phyloP scores from a whole-genome alignment of 2,888 invertebrate genomes.

The Tubulanus polymorphus region DNA sequence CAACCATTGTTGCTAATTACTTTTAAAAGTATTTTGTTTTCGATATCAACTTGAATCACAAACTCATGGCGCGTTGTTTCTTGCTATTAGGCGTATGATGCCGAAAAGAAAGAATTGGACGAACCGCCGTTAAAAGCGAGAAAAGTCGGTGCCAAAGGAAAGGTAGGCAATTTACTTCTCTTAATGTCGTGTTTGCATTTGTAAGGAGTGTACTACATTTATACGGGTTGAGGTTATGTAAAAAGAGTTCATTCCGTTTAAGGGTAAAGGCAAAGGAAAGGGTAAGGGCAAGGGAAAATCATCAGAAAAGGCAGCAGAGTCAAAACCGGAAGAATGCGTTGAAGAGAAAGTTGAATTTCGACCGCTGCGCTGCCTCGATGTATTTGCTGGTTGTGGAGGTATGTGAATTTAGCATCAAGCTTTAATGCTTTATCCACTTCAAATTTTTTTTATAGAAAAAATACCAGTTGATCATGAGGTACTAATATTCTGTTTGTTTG shows the following conservation, averaged over 20 bases:
- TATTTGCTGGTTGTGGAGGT: constrained; percentile 84
- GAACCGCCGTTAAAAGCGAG: constrained; percentile 64
- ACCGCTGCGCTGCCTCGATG: constrained; percentile 68
- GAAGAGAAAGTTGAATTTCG: constrained; percentile 34
- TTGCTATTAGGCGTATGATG: constrained; percentile 61
- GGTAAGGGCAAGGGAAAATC: constrained; percentile 64
- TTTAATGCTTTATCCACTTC: no score
- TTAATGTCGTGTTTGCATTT: no score
- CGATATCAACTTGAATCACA: no score
- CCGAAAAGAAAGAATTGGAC: constrained; percentile 57
- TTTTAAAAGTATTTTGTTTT: no score
- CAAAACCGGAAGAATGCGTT: constrained; percentile 15
- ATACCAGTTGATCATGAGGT: neutral
- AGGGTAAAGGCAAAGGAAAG: constrained; percentile 65
- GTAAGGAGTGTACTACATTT: no score
- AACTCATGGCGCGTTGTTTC: no score
- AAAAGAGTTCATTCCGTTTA: constrained; percentile 12
- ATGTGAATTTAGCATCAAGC: no score
- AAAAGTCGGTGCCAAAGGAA: constrained; percentile 61
- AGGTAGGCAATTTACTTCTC: constrained; percentile 42
- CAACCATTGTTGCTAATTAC: no score
- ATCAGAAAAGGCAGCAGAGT: constrained; percentile 14
- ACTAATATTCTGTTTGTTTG: constrained; percentile 1
- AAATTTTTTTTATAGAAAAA: constrained; percentile 3
- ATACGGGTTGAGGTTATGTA: no score